A percentile compares a stretch with the other conserved stretches of the same genome.
Evolutionary conservation across 2,888 invertebrate species (phyloP).

Genomic region (Thymelicus lineola): DNA sequence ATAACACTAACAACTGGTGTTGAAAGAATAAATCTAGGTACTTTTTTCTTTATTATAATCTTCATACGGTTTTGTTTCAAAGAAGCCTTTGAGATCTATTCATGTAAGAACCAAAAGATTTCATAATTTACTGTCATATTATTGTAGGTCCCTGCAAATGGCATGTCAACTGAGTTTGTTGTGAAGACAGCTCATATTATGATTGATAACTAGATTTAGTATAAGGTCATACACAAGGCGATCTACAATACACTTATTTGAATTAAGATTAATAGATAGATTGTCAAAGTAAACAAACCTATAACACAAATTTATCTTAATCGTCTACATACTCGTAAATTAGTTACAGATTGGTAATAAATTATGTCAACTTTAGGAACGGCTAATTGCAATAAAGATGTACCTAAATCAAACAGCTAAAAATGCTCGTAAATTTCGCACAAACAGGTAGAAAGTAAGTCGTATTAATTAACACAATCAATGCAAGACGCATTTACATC

Average conservation of each 20-base stretch:
- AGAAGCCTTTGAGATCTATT: slow-evolving; percentile 42
- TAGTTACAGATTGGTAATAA: not conserved
- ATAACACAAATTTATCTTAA: slow-evolving; percentile 1
- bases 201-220: slow-evolving; percentile 41
- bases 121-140: slow-evolving; percentile 50
- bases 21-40: slow-evolving; percentile 16
- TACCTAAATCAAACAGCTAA: not conserved
- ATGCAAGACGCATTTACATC: slow-evolving; percentile 27
- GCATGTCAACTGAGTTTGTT: slow-evolving; percentile 46
- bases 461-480: slow-evolving; percentile 24
- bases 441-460: not conserved
- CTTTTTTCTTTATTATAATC: slow-evolving; percentile 11
- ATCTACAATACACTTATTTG: slow-evolving; percentile 9
- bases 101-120: slow-evolving; percentile 47
- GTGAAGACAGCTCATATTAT: slow-evolving; percentile 42
- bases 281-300: not conserved
- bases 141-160: slow-evolving; percentile 42
- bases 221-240: slow-evolving; percentile 22
- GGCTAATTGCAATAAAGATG: too few relatives aligned
- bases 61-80: slow-evolving; percentile 28
- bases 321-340: not conserved
- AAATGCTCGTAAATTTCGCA: not conserved
- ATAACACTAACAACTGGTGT: slow-evolving; percentile 5
- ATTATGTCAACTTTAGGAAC: not conserved
- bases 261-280: not conserved